phyloP scores from a whole-genome alignment of 2,113 vertebrate species.

The Eulemur macaco region DNA sequence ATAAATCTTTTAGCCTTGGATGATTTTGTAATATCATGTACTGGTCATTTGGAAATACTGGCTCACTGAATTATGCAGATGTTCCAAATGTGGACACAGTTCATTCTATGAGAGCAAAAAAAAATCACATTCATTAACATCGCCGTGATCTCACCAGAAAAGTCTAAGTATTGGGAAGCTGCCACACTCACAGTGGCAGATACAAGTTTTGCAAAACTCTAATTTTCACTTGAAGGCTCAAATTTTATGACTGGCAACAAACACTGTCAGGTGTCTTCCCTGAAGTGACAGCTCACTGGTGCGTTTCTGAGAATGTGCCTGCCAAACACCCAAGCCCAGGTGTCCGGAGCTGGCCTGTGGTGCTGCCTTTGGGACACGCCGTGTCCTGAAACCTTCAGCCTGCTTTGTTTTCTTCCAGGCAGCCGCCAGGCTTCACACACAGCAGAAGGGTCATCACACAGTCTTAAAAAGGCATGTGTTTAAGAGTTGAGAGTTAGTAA shows the following conservation, averaged over 20 bases:
- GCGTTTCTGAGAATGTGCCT: background rate
- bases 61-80: background rate
- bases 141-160: background rate
- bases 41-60: background rate
- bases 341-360: background rate
- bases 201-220: background rate
- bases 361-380: no score
- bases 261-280: background rate
- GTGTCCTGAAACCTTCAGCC: background rate
- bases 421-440: background rate
- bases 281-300: background rate
- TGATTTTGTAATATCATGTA: no score
- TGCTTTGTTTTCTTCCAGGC: background rate
- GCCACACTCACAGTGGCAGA: background rate
- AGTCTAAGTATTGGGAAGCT: background rate
- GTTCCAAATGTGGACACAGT: background rate
- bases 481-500: background rate
- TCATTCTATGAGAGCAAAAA: background rate
- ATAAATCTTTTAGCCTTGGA: no score
- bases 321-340: background rate
- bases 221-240: constrained; percentile 19
- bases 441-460: background rate
- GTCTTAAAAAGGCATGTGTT: background rate
- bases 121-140: background rate
- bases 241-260: background rate